Evolutionary conservation across 2,888 invertebrate species (phyloP).

Genomic region (Phengaris alcon): DNA sequence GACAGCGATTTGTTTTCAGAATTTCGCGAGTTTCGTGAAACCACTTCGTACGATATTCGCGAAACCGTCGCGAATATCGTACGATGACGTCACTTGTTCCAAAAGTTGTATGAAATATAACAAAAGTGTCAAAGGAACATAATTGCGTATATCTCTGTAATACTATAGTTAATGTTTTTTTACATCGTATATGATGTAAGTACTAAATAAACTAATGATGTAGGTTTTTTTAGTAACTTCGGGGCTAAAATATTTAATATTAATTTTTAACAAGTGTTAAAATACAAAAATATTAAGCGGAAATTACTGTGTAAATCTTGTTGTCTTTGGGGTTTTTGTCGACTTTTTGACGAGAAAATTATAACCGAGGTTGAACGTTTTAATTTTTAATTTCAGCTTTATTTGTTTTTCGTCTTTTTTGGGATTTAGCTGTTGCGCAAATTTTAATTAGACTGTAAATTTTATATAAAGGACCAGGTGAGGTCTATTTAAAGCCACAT

Average conservation of each 20-base stretch:
- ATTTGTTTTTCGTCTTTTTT: constrained; percentile 15
- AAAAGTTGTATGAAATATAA: too few relatives aligned
- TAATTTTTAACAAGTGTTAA: not conserved
- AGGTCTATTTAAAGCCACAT: constrained; percentile 5
- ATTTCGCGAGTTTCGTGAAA: too few relatives aligned
- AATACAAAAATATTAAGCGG: not conserved
- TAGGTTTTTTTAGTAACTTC: too few relatives aligned
- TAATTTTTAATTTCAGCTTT: constrained; percentile 20
- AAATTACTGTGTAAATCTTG: constrained; percentile 1
- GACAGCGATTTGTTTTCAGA: too few relatives aligned
- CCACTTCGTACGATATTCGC: too few relatives aligned
- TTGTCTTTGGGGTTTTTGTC: not conserved
- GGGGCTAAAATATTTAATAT: not conserved
- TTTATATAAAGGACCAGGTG: constrained; percentile 6
- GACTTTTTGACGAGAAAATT: constrained; percentile 20
- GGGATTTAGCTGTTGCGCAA: not conserved
- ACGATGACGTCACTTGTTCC: too few relatives aligned
- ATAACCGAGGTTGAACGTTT: constrained; percentile 17
- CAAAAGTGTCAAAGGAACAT: too few relatives aligned
- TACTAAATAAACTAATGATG: too few relatives aligned
- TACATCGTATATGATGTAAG: too few relatives aligned
- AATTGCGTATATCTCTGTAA: too few relatives aligned
- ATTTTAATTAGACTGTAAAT: constrained; percentile 19
- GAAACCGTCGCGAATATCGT: too few relatives aligned
- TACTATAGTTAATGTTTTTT: too few relatives aligned